Percentiles rank a stretch among this genome's conserved stretches.
phyloP scores from a whole-genome alignment of 2,113 vertebrate species.

The Amblyornis subalaris region DNA sequence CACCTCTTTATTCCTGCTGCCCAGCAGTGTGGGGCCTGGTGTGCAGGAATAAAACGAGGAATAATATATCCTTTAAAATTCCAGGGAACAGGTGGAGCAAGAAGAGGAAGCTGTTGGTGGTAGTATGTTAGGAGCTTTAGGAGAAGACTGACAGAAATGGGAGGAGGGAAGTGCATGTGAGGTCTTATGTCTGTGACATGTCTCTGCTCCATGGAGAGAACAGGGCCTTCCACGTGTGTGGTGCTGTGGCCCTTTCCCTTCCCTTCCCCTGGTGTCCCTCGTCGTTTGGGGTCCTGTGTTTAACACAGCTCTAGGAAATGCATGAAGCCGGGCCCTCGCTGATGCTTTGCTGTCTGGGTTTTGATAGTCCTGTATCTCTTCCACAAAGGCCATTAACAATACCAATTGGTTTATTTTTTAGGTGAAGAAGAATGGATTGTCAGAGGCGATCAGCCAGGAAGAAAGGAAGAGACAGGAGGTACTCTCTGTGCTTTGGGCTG shows the following conservation, averaged over 20 bases:
- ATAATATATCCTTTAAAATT: neutral
- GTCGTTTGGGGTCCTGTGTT: neutral
- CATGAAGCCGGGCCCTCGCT: neutral
- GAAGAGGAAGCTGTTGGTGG: neutral
- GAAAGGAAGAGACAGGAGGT: slow-evolving; percentile 96
- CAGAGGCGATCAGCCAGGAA: slow-evolving; percentile 80
- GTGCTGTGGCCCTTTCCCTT: neutral
- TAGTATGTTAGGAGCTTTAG: fast-evolving
- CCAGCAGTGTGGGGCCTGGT: neutral
- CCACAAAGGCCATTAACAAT: neutral
- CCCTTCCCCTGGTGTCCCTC: neutral
- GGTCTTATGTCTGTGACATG: fast-evolving
- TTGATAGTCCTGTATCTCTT: neutral
- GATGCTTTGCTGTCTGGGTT: neutral
- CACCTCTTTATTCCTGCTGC: neutral
- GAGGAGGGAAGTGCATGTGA: neutral
- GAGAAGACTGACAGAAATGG: neutral
- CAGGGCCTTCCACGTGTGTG: fast-evolving
- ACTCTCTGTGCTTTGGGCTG: neutral
- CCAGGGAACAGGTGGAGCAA: neutral
- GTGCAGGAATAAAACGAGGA: neutral
- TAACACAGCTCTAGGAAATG: fast-evolving
- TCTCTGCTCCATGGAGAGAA: fast-evolving
- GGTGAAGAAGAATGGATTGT: slow-evolving; percentile 89
- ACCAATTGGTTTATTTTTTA: neutral